A percentile compares a stretch with the other conserved stretches of the same genome.
These are phyloP conservation scores for Neolamprologus kungweensis DNA, from an alignment of 2,113 vertebrate species.

Conservation along the genomic window DNA sequence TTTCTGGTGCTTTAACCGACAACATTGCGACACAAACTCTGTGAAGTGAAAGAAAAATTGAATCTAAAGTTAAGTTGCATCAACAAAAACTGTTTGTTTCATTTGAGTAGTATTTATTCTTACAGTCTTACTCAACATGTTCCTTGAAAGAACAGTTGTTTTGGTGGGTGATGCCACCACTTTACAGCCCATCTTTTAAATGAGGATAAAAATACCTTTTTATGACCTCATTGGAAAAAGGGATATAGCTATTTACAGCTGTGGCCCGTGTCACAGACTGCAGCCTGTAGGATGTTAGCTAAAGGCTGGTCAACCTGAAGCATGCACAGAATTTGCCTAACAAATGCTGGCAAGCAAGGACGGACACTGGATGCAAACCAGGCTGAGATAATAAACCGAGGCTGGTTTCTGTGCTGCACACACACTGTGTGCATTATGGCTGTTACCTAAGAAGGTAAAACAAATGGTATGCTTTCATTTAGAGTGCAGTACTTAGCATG, in stretches of 20 bases:
- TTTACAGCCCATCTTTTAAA: not conserved
- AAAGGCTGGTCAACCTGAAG: constrained; percentile 3
- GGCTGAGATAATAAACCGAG: not conserved
- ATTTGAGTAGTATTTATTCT: not conserved
- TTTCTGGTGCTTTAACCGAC: not conserved
- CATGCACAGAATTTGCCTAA: constrained; percentile 49
- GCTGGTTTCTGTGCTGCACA: not conserved
- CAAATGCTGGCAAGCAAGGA: constrained; percentile 46
- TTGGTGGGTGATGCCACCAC: not conserved
- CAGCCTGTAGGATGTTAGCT: not conserved
- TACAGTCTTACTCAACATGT: not conserved
- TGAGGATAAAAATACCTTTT: not conserved
- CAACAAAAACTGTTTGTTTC: not conserved
- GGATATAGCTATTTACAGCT: not conserved
- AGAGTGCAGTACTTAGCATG: not conserved
- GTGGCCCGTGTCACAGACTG: not conserved
- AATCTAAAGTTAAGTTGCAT: not conserved
- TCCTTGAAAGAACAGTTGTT: not conserved
- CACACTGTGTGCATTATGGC: not conserved
- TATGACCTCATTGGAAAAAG: not conserved
- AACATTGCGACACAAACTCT: not conserved
- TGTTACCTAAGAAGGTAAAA: not conserved
- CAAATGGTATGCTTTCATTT: not conserved
- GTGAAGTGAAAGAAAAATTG: not conserved
- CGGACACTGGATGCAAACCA: constrained; percentile 47